These are phyloP conservation scores for Drosophila seguyi DNA, from an alignment of 1,140 invertebrate species.

Conservation along the genomic window DNA sequence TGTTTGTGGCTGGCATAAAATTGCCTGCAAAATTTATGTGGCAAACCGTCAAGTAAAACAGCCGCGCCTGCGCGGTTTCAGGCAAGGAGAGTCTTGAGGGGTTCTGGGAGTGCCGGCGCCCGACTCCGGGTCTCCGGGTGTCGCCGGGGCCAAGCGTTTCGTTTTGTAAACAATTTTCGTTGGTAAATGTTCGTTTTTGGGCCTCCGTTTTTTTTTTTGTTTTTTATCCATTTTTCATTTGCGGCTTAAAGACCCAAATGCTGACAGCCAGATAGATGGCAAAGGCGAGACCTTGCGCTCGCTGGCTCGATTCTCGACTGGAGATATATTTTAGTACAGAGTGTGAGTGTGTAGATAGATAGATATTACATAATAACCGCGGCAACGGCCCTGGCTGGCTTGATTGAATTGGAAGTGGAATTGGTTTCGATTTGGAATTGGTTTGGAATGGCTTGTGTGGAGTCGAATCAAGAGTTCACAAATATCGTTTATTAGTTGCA, in stretches of 20 bases:
- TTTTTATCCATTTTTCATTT: slow-evolving; percentile 48
- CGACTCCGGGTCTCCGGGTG: slow-evolving; percentile 36
- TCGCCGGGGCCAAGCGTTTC: slow-evolving; percentile 57
- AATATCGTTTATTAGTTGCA: slow-evolving; percentile 47
- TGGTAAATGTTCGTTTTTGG: background rate
- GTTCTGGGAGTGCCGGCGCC: slow-evolving; percentile 71
- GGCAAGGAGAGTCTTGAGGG: background rate
- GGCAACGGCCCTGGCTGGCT: slow-evolving; percentile 59
- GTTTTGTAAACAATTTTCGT: slow-evolving; percentile 63
- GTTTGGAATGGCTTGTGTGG: slow-evolving; percentile 32
- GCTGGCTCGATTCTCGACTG: slow-evolving; percentile 50
- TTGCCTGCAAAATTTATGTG: slow-evolving; percentile 67
- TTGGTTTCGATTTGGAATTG: slow-evolving; percentile 2
- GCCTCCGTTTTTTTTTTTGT: slow-evolving; percentile 20
- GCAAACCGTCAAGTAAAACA: slow-evolving; percentile 61
- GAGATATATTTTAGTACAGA: slow-evolving; percentile 26
- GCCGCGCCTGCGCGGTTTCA: slow-evolving; percentile 64
- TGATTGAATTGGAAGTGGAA: slow-evolving; percentile 73
- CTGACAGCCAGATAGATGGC: slow-evolving; percentile 73
- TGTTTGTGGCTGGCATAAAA: slow-evolving; percentile 49
- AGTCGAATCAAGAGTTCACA: slow-evolving; percentile 46
- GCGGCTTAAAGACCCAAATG: slow-evolving; percentile 59
- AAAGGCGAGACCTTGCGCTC: slow-evolving; percentile 64
- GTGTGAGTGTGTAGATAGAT: background rate
- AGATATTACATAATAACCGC: slow-evolving; percentile 68